These are phyloP conservation scores for Caracal caracal DNA, from an alignment of 2,113 vertebrate genomes.

Conservation along the genomic window DNA sequence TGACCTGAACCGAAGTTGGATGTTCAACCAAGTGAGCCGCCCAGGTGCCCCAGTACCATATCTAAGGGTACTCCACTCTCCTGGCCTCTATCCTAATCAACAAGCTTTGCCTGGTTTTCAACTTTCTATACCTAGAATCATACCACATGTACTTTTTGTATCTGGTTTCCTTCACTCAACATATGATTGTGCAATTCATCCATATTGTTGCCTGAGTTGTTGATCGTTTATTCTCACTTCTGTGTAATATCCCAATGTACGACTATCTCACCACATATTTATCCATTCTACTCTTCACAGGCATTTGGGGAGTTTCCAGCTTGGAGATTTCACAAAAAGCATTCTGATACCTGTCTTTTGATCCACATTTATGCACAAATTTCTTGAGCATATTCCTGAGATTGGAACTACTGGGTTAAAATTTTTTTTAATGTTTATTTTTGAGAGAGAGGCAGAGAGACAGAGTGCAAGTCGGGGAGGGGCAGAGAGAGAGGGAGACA, in stretches of 20 bases:
- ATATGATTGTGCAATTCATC: not conserved
- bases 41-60: no score
- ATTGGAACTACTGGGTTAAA: not conserved
- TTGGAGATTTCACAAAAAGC: not conserved
- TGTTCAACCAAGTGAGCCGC: no score
- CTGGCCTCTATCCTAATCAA: not conserved
- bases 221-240: accelerated
- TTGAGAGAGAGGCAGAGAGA: no score
- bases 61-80: not conserved
- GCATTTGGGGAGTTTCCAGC: not conserved
- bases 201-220: not conserved
- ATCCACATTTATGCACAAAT: not conserved
- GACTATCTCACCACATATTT: not conserved
- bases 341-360: not conserved
- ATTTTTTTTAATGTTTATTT: not conserved
- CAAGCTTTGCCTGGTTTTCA: not conserved
- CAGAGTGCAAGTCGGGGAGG: no score
- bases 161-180: not conserved
- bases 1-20: no score
- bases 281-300: not conserved
- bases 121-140: not conserved
- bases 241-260: accelerated
- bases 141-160: not conserved
- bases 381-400: not conserved
- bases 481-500: no score